Conservation (phyloP, 1,140 invertebrate species). For the Anastrepha obliqua region DNA sequence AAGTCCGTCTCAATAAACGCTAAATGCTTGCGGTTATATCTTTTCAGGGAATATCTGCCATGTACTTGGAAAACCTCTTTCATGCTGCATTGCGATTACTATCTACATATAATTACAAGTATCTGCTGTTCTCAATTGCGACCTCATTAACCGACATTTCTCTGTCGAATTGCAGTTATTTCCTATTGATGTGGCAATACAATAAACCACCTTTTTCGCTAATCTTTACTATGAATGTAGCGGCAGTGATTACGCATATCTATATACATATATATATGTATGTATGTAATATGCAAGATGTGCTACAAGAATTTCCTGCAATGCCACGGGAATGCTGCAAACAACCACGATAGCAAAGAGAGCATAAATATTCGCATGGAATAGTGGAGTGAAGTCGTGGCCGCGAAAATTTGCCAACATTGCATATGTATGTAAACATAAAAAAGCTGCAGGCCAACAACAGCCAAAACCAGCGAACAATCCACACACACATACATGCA, state of each 20-base stretch:
- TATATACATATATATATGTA: not conserved
- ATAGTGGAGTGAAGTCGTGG: too few relatives aligned
- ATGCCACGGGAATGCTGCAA: not conserved
- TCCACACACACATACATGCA: not conserved
- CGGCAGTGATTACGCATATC: not conserved
- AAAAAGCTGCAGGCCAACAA: not conserved
- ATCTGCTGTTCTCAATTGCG: not conserved
- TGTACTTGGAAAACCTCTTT: not conserved
- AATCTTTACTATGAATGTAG: not conserved
- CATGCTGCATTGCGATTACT: not conserved
- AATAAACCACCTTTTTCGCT: conserved; percentile 2
- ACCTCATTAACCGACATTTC: conserved; percentile 20
- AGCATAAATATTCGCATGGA: not conserved
- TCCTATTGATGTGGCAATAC: not conserved
- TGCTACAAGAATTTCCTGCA: not conserved
- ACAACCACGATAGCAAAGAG: not conserved
- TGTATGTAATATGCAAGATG: not conserved
- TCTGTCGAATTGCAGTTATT: not conserved
- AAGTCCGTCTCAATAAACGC: not conserved
- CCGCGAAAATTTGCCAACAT: not conserved
- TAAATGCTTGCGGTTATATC: conserved; percentile 5
- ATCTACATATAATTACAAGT: not conserved
- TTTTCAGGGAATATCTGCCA: not conserved
- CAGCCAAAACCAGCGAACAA: not conserved
- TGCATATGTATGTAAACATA: not conserved